Percentiles rank a stretch among this genome's conserved stretches.
phyloP scores from a whole-genome alignment of 2,113 vertebrate species.

The Ailurus styani region DNA sequence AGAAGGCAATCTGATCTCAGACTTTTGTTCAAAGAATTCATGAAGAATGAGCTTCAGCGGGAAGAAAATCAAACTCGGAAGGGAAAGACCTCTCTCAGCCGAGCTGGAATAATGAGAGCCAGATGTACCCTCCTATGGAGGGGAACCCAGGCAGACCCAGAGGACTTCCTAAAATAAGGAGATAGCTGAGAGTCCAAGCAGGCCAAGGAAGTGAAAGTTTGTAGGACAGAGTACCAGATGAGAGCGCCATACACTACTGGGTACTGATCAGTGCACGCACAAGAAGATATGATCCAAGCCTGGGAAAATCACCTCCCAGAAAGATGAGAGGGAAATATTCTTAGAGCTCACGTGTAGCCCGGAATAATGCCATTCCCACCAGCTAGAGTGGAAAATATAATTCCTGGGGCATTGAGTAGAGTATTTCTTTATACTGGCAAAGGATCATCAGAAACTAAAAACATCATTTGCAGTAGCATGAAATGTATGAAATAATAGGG shows the following conservation, averaged over 20 bases:
- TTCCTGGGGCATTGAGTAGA: not conserved
- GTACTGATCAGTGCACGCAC: not conserved
- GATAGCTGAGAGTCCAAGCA: not conserved
- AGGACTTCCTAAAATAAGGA: not conserved
- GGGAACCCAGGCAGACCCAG: not conserved
- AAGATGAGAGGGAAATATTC: not conserved
- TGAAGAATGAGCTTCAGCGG: constrained; percentile 5
- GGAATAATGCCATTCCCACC: not conserved
- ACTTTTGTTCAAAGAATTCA: constrained; percentile 13
- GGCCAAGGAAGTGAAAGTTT: not conserved
- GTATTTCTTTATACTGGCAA: not conserved
- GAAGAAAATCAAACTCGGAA: not conserved
- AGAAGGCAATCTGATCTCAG: not conserved
- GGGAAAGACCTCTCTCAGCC: not conserved
- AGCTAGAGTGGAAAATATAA: not conserved
- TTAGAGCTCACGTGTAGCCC: not conserved
- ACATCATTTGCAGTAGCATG: not conserved
- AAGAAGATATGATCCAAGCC: not conserved
- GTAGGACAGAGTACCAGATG: not conserved
- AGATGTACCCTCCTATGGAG: not conserved
- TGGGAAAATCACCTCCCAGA: not conserved
- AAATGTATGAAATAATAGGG: not conserved
- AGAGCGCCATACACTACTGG: too few relatives aligned
- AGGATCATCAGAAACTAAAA: not conserved
- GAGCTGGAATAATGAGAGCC: not conserved